Base-by-base conservation (phyloP, 2,888 invertebrate genomes). In the Diadromus collaris region DNA sequence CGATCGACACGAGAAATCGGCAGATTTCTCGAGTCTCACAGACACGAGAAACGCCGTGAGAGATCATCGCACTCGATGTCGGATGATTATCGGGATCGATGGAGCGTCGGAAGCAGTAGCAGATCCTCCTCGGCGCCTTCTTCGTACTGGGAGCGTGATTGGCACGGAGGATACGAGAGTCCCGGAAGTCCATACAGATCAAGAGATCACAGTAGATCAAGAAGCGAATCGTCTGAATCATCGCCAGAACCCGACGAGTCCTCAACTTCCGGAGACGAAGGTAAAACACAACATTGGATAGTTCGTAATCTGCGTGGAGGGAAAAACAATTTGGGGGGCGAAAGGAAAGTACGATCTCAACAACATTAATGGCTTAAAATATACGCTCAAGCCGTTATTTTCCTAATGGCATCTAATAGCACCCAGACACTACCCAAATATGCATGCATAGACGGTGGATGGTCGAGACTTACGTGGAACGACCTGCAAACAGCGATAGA, bases 181-280 rank as follows among this genome's bases (percentile, higher is more conserved):
- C 65, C 71, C 54, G 29, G 54, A 24, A 63, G 61, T 56, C 32
- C 69, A 27, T n/a, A 38, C 19, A 72, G 83, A 60, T 60, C 76
- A 27, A 70, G 80, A 64, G 82, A 82, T 71, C 80, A 75, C 61
- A 65, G 76, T 16, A 78, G 81, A 82, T 82, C 81, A 54, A 79
- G 81, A 71, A 81, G 78, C 77, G 81, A 83, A 32, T 88, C 87
- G 2, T 84, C 89, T 71, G 87, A 86, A 76, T 88, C 87, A 76
- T 90, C 90, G 76, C 87, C 89, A 79, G 90, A 90, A 81, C 86
- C 88, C 81, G 90, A 90, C 78, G 90, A 90, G 83, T 90, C 90
- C 82, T 90, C 89, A 63, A 88, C 86, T 81, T 89, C 90, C 81
- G 89, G 89, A 83, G 90, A 90, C 85, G 90, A 90, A 90, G 90